phyloP scores from a whole-genome alignment of 1,140 invertebrate genomes.

The Pinna nobilis region DNA sequence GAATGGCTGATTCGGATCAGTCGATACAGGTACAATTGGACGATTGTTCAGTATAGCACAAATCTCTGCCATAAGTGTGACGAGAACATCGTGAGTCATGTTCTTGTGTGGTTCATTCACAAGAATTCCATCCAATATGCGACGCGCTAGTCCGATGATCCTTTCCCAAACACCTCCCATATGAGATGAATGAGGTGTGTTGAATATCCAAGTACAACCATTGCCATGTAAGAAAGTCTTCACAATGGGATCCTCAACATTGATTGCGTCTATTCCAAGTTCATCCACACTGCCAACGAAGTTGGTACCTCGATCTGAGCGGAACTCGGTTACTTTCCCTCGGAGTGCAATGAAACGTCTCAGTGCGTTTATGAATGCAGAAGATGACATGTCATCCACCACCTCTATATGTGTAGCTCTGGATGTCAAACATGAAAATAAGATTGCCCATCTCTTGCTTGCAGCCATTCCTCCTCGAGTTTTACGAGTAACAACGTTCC shows the following conservation, averaged over 20 bases:
- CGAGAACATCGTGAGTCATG: constrained; percentile 11
- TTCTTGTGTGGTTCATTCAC: constrained; percentile 1
- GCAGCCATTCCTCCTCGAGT: background rate
- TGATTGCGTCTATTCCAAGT: background rate
- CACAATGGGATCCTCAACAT: background rate
- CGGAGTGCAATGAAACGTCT: background rate
- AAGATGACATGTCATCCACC: constrained; percentile 8
- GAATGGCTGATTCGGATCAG: constrained; percentile 5
- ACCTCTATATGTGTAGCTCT: background rate
- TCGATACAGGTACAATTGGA: constrained; percentile 6
- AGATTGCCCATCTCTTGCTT: background rate
- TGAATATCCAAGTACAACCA: constrained; percentile 4
- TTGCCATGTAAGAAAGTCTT: background rate
- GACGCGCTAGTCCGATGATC: background rate
- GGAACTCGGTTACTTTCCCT: background rate
- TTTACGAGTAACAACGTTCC: background rate
- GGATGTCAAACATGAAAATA: constrained; percentile 4
- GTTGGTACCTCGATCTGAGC: background rate
- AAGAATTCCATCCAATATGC: constrained; percentile 11
- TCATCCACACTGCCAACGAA: background rate
- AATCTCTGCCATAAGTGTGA: constrained; percentile 4
- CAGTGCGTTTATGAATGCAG: background rate
- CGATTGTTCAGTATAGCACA: constrained; percentile 15
- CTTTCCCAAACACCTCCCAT: no score
- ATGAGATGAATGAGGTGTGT: background rate